Conservation (phyloP, 2,797 vertebrate species). For the Sebastolobus alascanus region DNA sequence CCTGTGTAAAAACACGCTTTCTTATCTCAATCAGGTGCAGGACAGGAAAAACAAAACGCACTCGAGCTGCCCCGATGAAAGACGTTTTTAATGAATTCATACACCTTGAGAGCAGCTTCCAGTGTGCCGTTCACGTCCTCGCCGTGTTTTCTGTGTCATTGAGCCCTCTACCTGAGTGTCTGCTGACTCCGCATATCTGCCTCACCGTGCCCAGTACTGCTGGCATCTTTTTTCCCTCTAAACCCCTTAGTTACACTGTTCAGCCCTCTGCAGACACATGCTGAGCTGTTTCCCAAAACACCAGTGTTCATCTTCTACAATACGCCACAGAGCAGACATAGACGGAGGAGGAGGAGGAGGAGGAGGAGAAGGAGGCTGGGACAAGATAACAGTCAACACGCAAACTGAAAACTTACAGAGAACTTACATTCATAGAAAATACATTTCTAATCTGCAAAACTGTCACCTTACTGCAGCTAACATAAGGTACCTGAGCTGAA, state of each 20-base stretch:
- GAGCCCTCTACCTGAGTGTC: conserved; percentile 54
- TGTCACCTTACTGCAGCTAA: conserved; percentile 29
- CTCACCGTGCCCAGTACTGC: conserved; percentile 40
- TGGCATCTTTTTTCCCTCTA: conserved; percentile 51
- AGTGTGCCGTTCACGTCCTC: conserved; percentile 28
- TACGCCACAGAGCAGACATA: conserved; percentile 25
- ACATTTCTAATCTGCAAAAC: conserved; percentile 19
- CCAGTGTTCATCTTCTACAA: conserved; percentile 24
- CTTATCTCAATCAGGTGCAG: background rate
- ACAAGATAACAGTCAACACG: conserved; percentile 8
- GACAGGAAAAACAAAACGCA: conserved; percentile 31
- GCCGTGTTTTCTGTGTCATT: conserved; percentile 62
- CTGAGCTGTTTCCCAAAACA: conserved; percentile 35
- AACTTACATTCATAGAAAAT: conserved; percentile 11
- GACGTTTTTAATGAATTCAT: conserved; percentile 28
- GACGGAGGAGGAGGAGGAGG: background rate
- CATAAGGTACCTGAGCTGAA: conserved; percentile 19
- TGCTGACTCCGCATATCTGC: conserved; percentile 74
- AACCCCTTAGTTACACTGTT: conserved; percentile 46
- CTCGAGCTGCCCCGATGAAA: conserved; percentile 23
- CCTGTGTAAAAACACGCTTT: conserved; percentile 4
- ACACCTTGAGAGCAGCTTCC: conserved; percentile 43
- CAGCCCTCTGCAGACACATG: conserved; percentile 40
- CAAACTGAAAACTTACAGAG: conserved; percentile 23
- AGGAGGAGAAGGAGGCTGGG: conserved; percentile 2